Conservation (phyloP, 1,140 invertebrate genomes). For the Oncopodura yosiiana region DNA sequence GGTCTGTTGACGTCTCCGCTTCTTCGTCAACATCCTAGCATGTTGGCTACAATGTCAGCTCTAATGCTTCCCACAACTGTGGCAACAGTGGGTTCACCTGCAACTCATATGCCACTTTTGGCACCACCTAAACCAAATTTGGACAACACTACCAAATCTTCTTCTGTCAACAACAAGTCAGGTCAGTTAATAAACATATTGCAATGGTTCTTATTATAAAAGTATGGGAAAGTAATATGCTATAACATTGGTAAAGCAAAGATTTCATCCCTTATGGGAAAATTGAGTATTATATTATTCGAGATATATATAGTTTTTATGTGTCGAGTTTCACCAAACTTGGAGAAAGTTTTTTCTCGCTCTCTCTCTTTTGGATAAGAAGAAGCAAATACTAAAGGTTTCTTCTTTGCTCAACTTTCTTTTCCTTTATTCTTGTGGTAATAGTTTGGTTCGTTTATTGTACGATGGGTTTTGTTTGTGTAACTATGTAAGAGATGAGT, state of each 20-base stretch:
- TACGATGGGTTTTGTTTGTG: slow-evolving; percentile 24
- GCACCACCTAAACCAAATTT: slow-evolving; percentile 23
- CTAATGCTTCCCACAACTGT: slow-evolving; percentile 35
- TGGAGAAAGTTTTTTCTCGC: neutral
- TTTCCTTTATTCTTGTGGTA: neutral
- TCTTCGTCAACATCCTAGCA: slow-evolving; percentile 29
- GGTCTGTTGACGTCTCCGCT: slow-evolving; percentile 34
- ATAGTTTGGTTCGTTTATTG: slow-evolving; percentile 1
- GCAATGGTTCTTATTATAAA: no score
- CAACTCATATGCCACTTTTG: slow-evolving; percentile 27
- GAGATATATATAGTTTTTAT: no score
- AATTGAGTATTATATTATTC: no score
- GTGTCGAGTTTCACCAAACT: no score
- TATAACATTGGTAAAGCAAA: no score
- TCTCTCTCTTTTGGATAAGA: neutral
- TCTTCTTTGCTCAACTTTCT: neutral
- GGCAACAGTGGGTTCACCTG: slow-evolving; percentile 22
- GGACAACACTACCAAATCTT: slow-evolving; percentile 10
- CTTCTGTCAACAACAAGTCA: slow-evolving; percentile 27
- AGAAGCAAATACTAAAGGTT: no score
- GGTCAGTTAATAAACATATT: no score
- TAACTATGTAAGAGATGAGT: slow-evolving; percentile 27
- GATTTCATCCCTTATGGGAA: no score
- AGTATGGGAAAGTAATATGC: no score
- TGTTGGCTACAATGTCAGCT: slow-evolving; percentile 35